Evolutionary conservation across 2,888 invertebrate genomes (phyloP).

Genomic region (Ophion ellenae): DNA sequence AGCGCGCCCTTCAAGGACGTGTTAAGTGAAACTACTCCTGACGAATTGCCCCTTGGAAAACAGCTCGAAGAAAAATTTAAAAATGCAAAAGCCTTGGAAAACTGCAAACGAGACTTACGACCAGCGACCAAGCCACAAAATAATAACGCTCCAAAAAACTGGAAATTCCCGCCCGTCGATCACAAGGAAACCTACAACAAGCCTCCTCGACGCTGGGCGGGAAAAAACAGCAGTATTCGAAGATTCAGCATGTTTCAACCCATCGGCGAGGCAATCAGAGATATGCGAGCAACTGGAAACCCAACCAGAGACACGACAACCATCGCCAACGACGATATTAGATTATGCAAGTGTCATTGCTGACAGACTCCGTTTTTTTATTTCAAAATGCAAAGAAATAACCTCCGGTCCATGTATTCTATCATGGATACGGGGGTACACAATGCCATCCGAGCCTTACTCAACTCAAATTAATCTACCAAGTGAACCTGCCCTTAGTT

Average conservation of each 20-base stretch:
- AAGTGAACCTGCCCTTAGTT: background rate
- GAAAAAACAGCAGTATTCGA: constrained; percentile 5
- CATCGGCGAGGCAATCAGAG: constrained; percentile 28
- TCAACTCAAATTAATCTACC: constrained; percentile 19
- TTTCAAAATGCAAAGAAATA: constrained; percentile 25
- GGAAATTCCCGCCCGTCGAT: constrained; percentile 45
- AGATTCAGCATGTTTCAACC: background rate
- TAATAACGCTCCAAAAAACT: constrained; percentile 45
- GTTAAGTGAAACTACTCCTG: constrained; percentile 19
- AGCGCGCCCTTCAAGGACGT: constrained; percentile 39
- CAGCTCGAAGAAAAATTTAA: constrained; percentile 54
- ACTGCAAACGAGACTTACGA: constrained; percentile 20
- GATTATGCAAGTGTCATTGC: constrained; percentile 11
- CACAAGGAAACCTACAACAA: constrained; percentile 23
- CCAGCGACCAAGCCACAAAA: constrained; percentile 22
- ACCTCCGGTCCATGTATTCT: constrained; percentile 23
- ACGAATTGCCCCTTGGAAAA: constrained; percentile 52
- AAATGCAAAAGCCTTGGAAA: constrained; percentile 45
- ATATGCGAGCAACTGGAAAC: constrained; percentile 37
- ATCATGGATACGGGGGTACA: constrained; percentile 37
- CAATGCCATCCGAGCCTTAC: constrained; percentile 21
- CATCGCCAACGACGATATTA: constrained; percentile 20
- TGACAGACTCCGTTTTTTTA: constrained; percentile 37
- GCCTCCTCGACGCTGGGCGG: background rate
- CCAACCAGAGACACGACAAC: constrained; percentile 26